Conservation (phyloP, 2,888 invertebrate species). For the Shargacucullia verbasci region DNA sequence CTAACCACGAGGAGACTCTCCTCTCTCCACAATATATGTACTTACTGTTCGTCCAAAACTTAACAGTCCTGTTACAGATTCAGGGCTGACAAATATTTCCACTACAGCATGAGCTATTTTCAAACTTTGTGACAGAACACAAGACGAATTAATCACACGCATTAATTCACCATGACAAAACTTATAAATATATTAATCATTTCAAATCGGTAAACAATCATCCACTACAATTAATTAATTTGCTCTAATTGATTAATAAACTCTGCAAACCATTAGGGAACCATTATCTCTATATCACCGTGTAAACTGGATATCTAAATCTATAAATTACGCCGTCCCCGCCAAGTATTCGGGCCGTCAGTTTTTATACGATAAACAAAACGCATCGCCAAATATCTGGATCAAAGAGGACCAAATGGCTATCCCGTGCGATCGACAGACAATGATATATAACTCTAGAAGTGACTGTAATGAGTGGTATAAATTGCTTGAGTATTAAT, state of each 20-base stretch:
- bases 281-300: constrained; percentile 1
- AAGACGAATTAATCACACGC: not conserved
- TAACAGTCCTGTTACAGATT: no score
- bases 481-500: not conserved
- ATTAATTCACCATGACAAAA: constrained; percentile 1
- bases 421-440: constrained; percentile 20
- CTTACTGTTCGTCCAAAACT: no score
- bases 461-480: constrained; percentile 6
- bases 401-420: constrained; percentile 58
- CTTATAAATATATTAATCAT: no score
- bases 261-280: not conserved
- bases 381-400: constrained; percentile 46
- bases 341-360: constrained; percentile 46
- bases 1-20: no score
- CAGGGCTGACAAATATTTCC: no score
- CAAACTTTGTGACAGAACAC: no score
- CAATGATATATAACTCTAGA: constrained; percentile 27
- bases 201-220: not conserved
- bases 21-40: no score
- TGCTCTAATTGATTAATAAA: constrained; percentile 4
- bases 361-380: constrained; percentile 62
- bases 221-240: constrained; percentile 1
- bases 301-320: constrained; percentile 27
- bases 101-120: no score
- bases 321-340: constrained; percentile 29